Evolutionary conservation across 2,113 vertebrate species (phyloP).

Genomic region (Lichenostomus cassidix): DNA sequence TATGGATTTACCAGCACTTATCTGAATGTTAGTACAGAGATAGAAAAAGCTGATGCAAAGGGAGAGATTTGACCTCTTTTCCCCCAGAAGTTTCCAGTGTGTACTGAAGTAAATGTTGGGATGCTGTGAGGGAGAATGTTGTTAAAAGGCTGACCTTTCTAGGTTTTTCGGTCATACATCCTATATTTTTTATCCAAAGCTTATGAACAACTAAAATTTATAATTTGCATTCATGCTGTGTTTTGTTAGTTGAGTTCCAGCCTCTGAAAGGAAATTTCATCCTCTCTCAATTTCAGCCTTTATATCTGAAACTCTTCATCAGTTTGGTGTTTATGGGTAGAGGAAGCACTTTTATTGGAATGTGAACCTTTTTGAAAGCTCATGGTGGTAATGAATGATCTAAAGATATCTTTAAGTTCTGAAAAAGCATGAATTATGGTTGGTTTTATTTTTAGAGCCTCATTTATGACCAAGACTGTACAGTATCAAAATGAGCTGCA

Average conservation of each 20-base stretch:
- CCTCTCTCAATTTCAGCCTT: background rate
- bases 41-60: background rate
- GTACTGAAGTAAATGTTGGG: background rate
- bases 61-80: background rate
- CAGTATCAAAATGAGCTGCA: constrained; percentile 95
- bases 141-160: background rate
- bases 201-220: background rate
- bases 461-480: constrained; percentile 98
- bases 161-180: background rate
- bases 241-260: background rate
- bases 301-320: background rate
- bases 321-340: background rate
- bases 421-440: background rate
- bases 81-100: background rate
- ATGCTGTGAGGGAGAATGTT: background rate
- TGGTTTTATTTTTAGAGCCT: constrained; percentile 81
- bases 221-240: background rate
- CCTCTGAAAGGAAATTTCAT: background rate
- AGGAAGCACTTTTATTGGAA: background rate
- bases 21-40: background rate
- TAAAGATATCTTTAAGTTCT: background rate
- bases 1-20: background rate
- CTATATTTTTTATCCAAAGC: background rate
- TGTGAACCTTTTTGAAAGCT: background rate
- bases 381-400: background rate